phyloP scores from a whole-genome alignment of 2,888 invertebrate species.

The Schizotus pectinicornis region DNA sequence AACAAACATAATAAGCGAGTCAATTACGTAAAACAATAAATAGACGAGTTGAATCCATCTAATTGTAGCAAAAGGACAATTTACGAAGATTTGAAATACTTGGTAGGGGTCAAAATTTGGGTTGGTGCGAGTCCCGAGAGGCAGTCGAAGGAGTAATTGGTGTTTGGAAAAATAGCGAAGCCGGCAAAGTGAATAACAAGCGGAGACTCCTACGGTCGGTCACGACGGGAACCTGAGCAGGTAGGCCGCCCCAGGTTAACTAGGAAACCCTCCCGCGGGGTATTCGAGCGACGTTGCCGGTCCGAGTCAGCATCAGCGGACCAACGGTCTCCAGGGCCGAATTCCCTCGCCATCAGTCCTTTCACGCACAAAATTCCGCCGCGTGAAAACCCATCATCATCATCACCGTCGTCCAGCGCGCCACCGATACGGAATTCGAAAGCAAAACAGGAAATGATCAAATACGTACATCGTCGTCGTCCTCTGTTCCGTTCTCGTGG shows the following conservation, averaged over 20 bases:
- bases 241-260: conserved; percentile 56
- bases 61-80: too few species aligned
- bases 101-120: too few species aligned
- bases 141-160: not conserved
- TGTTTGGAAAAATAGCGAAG: conserved; percentile 6
- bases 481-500: conserved; percentile 49
- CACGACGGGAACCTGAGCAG: conserved; percentile 44
- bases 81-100: too few species aligned
- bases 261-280: conserved; percentile 57
- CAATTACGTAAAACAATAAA: too few species aligned
- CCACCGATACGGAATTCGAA: not conserved
- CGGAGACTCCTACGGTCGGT: conserved; percentile 43
- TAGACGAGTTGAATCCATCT: too few species aligned
- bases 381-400: too few species aligned
- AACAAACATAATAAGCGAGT: too few species aligned
- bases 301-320: conserved; percentile 11
- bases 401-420: too few species aligned
- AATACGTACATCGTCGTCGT: conserved; percentile 54
- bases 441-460: not conserved
- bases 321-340: too few species aligned
- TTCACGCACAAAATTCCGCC: too few species aligned
- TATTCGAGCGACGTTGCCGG: conserved; percentile 40
- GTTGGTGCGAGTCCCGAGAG: not conserved
- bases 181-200: conserved; percentile 5
- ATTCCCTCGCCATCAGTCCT: too few species aligned